phyloP scores from a whole-genome alignment of 2,888 invertebrate species.

The Teleogryllus oceanicus region DNA sequence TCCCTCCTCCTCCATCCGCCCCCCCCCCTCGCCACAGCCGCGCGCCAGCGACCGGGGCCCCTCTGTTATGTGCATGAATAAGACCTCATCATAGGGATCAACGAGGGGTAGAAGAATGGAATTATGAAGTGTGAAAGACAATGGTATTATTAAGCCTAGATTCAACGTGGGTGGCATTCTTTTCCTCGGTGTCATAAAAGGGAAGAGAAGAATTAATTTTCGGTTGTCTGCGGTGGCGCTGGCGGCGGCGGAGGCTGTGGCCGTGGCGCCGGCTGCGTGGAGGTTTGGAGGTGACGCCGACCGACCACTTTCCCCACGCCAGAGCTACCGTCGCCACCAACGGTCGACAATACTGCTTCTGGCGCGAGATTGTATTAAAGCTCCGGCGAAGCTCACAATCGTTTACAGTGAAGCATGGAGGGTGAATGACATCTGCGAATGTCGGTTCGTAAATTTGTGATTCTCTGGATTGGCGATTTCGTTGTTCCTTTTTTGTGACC shows the following conservation, averaged over 20 bases:
- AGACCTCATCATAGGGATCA: too few relatives aligned
- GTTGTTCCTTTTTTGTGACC: too few relatives aligned
- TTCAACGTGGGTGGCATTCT: background rate
- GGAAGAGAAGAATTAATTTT: slow-evolving; percentile 18
- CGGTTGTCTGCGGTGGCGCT: background rate
- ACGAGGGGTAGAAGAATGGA: slow-evolving; percentile 21
- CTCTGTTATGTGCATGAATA: too few relatives aligned
- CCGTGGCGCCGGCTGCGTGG: background rate
- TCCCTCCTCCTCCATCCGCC: slow-evolving; percentile 5
- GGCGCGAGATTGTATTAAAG: too few relatives aligned
- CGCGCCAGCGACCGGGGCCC: background rate
- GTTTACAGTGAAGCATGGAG: too few relatives aligned
- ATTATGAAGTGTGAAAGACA: slow-evolving; percentile 32
- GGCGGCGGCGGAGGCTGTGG: background rate
- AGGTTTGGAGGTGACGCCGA: background rate
- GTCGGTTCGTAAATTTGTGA: too few relatives aligned
- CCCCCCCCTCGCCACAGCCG: background rate
- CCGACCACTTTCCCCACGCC: too few relatives aligned
- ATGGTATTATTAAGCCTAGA: slow-evolving; percentile 28
- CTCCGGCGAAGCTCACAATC: too few relatives aligned
- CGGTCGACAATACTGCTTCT: too few relatives aligned
- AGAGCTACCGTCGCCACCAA: too few relatives aligned
- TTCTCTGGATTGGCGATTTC: too few relatives aligned
- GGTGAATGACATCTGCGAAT: too few relatives aligned
- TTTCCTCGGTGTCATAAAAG: background rate